Base-by-base conservation (phyloP, 1,140 invertebrate species). In the Hypsibius dujardini region DNA sequence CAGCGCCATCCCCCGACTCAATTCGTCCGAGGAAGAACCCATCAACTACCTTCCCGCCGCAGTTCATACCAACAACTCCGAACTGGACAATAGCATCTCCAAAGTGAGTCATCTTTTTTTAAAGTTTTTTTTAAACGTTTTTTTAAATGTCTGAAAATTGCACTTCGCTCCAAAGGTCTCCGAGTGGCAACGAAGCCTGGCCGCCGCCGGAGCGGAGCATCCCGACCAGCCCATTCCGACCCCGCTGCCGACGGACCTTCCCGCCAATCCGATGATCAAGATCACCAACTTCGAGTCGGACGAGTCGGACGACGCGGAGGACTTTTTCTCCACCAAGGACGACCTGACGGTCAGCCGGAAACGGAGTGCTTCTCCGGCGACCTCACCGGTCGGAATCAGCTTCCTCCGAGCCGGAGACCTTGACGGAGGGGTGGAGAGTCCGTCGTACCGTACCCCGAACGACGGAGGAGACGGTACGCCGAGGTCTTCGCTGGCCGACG, bases 231-330 rank as follows among this genome's bases (percentile, higher is more conserved):
- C n/a, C n/a, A n/a, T n/a, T n/a, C 62, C 62, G 42, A 67, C 7
- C 7, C 62, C 7, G 7, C n/a, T n/a, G n/a, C n/a, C n/a, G n/a
- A n/a, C n/a, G n/a, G n/a, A n/a, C n/a, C n/a, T 14, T 67, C 62
- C 7, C 62, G 42, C 62, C 42, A 67, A 12, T 7, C 62, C 62
- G 7, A 3, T 3, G 7, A 67, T 67, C 7, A 67, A 67, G 42
- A 42, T 67, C 62, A 14, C 62, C 7, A 67, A 12, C 3, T 7
- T 67, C 42, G 62, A 67, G 3, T 3, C 7, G 3, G 62, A 67
- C 62, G n/a, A n/a, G n/a, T 67, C 62, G 3, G 62, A 67, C 62
- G 42, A 67, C 42, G 62, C 3, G 62, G 62, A 67, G 42, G 62
- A 12, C 42, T 67, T 67, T 42, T 67, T 67, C 62, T 67, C 62